Percentiles rank a stretch among this genome's conserved stretches.
Evolutionary conservation across 2,113 vertebrate genomes (phyloP).

Genomic region (Malurus alboscapulatus): DNA sequence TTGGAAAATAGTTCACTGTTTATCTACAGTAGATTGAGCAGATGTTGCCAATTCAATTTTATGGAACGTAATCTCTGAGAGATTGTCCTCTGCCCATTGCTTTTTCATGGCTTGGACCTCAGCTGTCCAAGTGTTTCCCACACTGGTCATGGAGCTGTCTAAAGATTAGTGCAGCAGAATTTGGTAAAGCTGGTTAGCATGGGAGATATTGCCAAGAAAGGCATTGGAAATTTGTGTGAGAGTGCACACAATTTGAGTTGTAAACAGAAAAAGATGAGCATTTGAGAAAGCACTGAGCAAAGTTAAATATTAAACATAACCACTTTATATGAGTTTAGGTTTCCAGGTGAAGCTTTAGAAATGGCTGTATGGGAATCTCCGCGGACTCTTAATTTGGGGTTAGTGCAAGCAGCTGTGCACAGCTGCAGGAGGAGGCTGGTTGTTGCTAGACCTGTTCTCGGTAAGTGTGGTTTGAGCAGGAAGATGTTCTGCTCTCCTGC

Average conservation of each 20-base stretch:
- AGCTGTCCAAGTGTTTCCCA: conserved; percentile 1
- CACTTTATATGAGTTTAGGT: background rate
- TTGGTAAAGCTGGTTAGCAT: background rate
- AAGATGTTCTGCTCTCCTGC: background rate
- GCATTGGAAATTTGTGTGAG: background rate
- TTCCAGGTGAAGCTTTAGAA: background rate
- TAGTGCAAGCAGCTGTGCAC: background rate
- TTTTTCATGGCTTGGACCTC: conserved; percentile 53
- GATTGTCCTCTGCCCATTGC: conserved; percentile 71
- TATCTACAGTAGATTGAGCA: conserved; percentile 80
- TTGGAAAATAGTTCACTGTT: conserved; percentile 81
- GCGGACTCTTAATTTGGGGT: background rate
- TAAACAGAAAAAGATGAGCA: background rate
- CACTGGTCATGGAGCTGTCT: background rate
- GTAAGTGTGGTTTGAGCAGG: background rate
- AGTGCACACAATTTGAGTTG: background rate
- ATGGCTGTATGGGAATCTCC: background rate
- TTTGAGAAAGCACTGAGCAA: background rate
- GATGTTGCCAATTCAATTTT: conserved; percentile 77
- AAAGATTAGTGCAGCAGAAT: conserved; percentile 1
- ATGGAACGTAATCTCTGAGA: conserved; percentile 71
- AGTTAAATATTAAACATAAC: background rate
- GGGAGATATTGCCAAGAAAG: background rate
- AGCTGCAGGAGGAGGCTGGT: background rate
- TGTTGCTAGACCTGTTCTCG: background rate